phyloP scores from a whole-genome alignment of 2,888 invertebrate species.

The Hartigia nigra region DNA sequence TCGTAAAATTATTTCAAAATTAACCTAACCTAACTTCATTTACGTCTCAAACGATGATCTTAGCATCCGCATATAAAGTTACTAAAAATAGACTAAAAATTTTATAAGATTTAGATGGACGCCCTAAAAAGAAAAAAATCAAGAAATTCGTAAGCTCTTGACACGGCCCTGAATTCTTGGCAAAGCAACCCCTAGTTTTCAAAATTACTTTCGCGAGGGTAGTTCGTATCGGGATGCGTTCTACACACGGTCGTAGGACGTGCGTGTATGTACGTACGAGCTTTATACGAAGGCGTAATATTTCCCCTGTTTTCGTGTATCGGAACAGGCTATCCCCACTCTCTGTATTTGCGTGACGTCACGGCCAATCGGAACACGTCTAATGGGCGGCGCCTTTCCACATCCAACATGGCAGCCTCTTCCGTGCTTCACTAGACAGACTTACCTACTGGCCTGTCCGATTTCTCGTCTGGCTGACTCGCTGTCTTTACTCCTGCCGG shows the following conservation, averaged over 20 bases:
- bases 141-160: background rate
- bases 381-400: slow-evolving; percentile 60
- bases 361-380: slow-evolving; percentile 53
- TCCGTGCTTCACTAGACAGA: background rate
- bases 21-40: background rate
- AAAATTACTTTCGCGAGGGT: slow-evolving; percentile 28
- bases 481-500: slow-evolving; percentile 18
- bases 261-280: slow-evolving; percentile 11
- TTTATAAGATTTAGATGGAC: background rate
- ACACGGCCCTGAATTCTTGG: background rate
- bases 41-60: background rate
- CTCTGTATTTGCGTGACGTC: slow-evolving; percentile 31
- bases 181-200: slow-evolving; percentile 10
- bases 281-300: slow-evolving; percentile 4
- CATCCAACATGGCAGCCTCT: slow-evolving; percentile 60
- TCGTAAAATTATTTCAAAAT: background rate
- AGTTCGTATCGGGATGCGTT: slow-evolving; percentile 16
- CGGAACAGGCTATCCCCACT: background rate
- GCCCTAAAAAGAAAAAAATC: background rate
- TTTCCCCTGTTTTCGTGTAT: background rate
- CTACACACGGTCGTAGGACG: background rate
- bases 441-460: slow-evolving; percentile 1
- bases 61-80: background rate
- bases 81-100: background rate
- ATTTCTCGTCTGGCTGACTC: background rate